Evolutionary conservation across 2,797 vertebrate species (phyloP), one percentile per base, ranked within the genome.

Genomic region (Kryptolebias ocellatus): DNA sequence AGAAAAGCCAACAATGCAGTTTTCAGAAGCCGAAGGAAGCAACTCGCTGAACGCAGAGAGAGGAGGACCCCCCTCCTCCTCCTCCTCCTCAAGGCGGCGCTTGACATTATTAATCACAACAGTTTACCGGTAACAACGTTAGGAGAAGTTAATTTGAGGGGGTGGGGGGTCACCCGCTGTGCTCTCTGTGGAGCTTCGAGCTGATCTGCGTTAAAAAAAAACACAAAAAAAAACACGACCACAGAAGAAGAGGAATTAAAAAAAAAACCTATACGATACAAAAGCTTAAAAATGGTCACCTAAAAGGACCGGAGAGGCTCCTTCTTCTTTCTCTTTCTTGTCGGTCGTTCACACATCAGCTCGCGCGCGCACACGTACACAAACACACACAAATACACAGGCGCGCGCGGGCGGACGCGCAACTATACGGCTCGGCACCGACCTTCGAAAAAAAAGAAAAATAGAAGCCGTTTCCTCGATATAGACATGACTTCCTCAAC

Each of bases 401-500:
- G 51, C 71, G 45, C 72, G 57, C 60, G n/a, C 44, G 34, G 9
- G 34, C 20, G 20, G 20, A 24, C 20, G 20, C 20, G 20, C 20
- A 24, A 24, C 20, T 24, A 24, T 34, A 37, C 31, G 49, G 65
- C 58, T 74, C 64, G 44, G 59, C 73, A 55, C 63, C 67, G 77
- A 88, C 74, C 78, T 75, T 76, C 73, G 70, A 31, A 39, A 81
- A 75, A 50, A 55, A 69, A 46, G 67, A 39, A 11, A 39, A 39
- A 39, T 39, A 11, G 8, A 4, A 66, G 44, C 53, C 77, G 81
- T 88, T 90, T 90, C 83, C 85, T 90, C 81, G 79, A 90, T 63
- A 78, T 84, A 77, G 85, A 70, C 72, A 79, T 64, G 86, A 91
- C 90, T 92, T 90, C 91, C 83, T 89, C 74, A 84, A 87, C 88